Percentiles rank a stretch among this genome's conserved stretches.
Conservation (phyloP, 2,888 invertebrate genomes). For the Leptopilina myrica region DNA sequence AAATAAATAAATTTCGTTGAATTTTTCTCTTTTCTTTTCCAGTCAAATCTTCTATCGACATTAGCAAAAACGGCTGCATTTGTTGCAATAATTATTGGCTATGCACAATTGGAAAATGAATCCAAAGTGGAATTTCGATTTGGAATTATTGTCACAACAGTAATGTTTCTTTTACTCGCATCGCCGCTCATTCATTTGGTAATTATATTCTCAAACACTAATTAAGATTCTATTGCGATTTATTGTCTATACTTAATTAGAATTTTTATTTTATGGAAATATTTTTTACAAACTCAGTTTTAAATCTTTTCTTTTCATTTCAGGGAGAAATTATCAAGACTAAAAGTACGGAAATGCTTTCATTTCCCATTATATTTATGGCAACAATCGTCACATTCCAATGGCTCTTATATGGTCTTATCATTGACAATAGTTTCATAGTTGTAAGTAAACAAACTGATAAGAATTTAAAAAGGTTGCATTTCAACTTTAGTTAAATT, state of each 20-base stretch:
- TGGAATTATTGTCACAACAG: conserved; percentile 83
- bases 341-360: conserved; percentile 90
- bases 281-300: not conserved
- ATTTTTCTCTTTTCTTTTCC: conserved; percentile 22
- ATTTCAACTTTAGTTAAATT: too few species aligned
- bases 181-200: conserved; percentile 85
- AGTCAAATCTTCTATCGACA: conserved; percentile 61
- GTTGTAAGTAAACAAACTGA: conserved; percentile 80
- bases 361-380: conserved; percentile 91
- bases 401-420: conserved; percentile 90
- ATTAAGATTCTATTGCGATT: too few species aligned
- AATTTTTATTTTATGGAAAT: too few species aligned
- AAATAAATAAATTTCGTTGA: not conserved
- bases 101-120: conserved; percentile 83
- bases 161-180: conserved; percentile 83
- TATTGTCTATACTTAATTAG: too few species aligned
- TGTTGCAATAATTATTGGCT: conserved; percentile 80
- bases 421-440: conserved; percentile 86
- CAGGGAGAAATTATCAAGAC: conserved; percentile 87
- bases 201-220: conserved; percentile 70
- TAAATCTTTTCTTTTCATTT: conserved; percentile 44
- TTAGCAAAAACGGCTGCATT: conserved; percentile 80
- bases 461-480: too few species aligned
- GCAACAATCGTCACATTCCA: conserved; percentile 87
- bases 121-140: conserved; percentile 83